These are phyloP conservation scores for Caenorhabditis angaria DNA, from an alignment of 2,888 invertebrate species.

Conservation along the genomic window DNA sequence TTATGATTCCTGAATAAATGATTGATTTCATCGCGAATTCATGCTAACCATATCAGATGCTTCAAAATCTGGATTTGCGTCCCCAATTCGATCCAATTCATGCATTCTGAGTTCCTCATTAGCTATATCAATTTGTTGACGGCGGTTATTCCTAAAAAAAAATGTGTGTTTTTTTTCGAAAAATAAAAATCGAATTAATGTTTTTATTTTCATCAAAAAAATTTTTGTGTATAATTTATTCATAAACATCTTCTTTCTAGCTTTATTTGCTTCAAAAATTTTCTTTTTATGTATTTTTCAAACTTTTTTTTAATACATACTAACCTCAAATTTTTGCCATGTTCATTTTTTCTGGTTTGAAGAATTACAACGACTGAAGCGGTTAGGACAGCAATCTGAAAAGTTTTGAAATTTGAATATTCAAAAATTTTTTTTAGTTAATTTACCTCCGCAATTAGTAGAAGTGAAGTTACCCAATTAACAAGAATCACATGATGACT, in stretches of 20 bases:
- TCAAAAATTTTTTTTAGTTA: neutral
- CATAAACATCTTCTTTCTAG: conserved; percentile 3
- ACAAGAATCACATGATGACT: conserved; percentile 82
- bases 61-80: conserved; percentile 1
- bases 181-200: neutral
- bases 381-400: conserved; percentile 14
- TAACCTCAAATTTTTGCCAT: neutral
- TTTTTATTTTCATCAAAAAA: conserved; percentile 5
- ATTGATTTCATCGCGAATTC: too few relatives aligned
- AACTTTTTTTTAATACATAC: neutral
- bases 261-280: neutral
- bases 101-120: neutral
- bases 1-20: too few relatives aligned
- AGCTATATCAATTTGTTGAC: neutral
- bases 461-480: conserved; percentile 82
- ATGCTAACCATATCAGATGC: neutral
- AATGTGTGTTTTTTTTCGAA: neutral
- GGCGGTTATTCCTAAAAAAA: neutral
- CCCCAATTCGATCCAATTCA: conserved; percentile 5
- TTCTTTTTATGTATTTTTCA: neutral
- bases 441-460: conserved; percentile 81
- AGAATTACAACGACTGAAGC: neutral
- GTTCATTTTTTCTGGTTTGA: neutral
- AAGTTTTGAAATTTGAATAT: neutral
- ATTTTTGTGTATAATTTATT: neutral